phyloP scores from a whole-genome alignment of 2,113 vertebrate genomes.

The Hystrix cristata region DNA sequence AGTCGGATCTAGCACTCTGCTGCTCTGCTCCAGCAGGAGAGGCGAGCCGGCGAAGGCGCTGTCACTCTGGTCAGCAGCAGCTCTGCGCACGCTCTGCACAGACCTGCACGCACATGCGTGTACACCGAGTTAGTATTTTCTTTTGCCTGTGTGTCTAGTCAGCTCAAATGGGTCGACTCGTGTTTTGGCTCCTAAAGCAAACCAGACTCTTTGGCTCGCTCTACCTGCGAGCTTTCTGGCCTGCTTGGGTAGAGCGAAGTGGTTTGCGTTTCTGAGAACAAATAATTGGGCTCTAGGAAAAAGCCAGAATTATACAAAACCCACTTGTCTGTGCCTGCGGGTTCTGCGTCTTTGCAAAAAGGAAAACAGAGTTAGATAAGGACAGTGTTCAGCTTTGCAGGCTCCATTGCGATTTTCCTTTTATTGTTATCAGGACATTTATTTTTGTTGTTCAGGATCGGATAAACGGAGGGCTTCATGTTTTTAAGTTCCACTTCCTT shows the following conservation, averaged over 20 bases:
- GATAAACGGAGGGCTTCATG: not conserved
- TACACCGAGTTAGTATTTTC: slow-evolving; percentile 59
- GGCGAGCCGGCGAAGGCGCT: not conserved
- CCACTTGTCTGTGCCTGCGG: slow-evolving; percentile 71
- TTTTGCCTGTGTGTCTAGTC: slow-evolving; percentile 79
- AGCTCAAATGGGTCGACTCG: slow-evolving; percentile 76
- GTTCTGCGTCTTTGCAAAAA: slow-evolving; percentile 61
- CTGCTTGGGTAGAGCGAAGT: slow-evolving; percentile 63
- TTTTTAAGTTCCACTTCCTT: not conserved
- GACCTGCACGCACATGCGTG: not conserved
- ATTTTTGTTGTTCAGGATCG: not conserved
- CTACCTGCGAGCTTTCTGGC: slow-evolving; percentile 79
- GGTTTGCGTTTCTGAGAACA: slow-evolving; percentile 84
- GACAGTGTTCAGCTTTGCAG: not conserved
- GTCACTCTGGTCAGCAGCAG: not conserved
- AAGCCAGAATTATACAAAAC: slow-evolving; percentile 72
- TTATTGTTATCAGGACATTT: not conserved
- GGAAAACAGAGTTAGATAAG: slow-evolving; percentile 73
- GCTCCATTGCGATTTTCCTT: not conserved
- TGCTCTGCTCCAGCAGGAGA: slow-evolving; percentile 52
- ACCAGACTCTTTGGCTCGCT: slow-evolving; percentile 80
- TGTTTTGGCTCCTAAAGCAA: slow-evolving; percentile 79
- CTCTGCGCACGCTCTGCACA: not conserved
- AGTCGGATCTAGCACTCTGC: not conserved
- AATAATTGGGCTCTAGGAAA: slow-evolving; percentile 79